Evolutionary conservation across 2,888 invertebrate species (phyloP).

Genomic region (Thalpophila matura): DNA sequence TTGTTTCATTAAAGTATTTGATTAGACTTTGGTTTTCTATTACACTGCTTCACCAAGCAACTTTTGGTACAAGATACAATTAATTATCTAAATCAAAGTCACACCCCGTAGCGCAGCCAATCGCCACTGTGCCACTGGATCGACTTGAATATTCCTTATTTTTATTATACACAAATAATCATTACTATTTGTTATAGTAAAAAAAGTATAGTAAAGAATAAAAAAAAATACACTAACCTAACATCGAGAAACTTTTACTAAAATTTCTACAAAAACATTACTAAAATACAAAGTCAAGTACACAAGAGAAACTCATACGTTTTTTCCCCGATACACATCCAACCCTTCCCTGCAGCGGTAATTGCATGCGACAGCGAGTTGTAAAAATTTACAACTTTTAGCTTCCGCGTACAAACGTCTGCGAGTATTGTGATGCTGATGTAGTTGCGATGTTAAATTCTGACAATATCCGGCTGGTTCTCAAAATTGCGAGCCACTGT

Average conservation of each 20-base stretch:
- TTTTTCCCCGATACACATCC: constrained; percentile 59
- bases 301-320: constrained; percentile 30
- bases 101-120: too few relatives aligned
- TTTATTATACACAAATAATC: too few relatives aligned
- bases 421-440: constrained; percentile 85
- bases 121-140: too few relatives aligned
- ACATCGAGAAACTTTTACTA: neutral
- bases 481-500: constrained; percentile 68
- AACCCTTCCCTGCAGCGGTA: constrained; percentile 77
- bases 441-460: constrained; percentile 74
- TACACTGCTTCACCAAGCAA: too few relatives aligned
- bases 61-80: too few relatives aligned
- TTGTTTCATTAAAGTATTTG: too few relatives aligned
- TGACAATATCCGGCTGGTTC: constrained; percentile 73
- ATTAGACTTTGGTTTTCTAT: too few relatives aligned
- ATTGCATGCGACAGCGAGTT: constrained; percentile 78
- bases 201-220: neutral
- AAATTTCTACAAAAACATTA: constrained; percentile 7
- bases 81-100: too few relatives aligned
- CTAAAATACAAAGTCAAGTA: constrained; percentile 35
- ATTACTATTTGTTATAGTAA: too few relatives aligned
- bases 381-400: constrained; percentile 87
- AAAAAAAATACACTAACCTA: neutral
- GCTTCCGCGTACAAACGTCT: constrained; percentile 81
- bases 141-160: too few relatives aligned